Evolutionary conservation across 2,797 vertebrate species (phyloP).

Genomic region (Podargus strigoides): DNA sequence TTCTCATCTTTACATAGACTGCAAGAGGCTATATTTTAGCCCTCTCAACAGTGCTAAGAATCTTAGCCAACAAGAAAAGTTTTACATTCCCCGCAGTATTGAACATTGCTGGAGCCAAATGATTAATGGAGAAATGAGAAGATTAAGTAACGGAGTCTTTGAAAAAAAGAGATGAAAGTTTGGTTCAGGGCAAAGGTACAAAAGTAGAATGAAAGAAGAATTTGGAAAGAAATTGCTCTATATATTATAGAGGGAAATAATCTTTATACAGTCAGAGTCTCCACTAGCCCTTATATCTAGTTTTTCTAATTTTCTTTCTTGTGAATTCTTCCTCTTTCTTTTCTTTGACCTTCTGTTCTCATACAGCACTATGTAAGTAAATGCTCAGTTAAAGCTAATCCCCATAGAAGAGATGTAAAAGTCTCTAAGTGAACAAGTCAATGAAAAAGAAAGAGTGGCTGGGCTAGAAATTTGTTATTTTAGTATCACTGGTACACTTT

Average conservation of each 20-base stretch:
- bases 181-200: not conserved
- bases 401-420: not conserved
- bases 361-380: not conserved
- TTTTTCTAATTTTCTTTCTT: not conserved
- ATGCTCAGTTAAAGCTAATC: not conserved
- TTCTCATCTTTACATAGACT: not conserved
- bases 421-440: not conserved
- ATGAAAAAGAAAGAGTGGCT: not conserved
- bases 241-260: not conserved
- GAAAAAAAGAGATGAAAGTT: not conserved
- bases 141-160: not conserved
- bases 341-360: not conserved
- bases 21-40: not conserved
- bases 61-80: not conserved
- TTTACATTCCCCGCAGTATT: not conserved
- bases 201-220: not conserved
- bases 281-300: not conserved
- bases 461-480: not conserved
- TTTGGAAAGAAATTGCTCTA: not conserved
- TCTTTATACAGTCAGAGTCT: not conserved
- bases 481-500: not conserved
- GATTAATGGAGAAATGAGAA: conserved; percentile 29
- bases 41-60: not conserved
- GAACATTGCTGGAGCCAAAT: not conserved
- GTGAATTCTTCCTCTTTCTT: not conserved